Conservation (phyloP, 1,140 invertebrate genomes). For the Mercenaria mercenaria region DNA sequence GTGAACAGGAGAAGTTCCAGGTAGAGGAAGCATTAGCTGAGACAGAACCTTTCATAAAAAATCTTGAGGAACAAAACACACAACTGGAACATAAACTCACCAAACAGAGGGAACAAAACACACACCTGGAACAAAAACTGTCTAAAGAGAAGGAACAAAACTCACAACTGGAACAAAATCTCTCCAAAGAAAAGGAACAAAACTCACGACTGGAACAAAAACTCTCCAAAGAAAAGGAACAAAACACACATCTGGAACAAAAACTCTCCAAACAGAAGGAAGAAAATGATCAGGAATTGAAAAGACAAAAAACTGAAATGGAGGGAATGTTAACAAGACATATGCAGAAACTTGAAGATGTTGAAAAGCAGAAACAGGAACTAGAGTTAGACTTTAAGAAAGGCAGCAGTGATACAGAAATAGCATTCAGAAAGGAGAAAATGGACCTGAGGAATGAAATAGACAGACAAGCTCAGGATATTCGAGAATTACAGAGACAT, state of each 20-base stretch:
- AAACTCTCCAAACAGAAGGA: conserved; percentile 12
- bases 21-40: conserved; percentile 55
- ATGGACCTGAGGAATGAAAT: conserved; percentile 19
- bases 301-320: conserved; percentile 53
- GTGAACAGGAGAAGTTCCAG: conserved; percentile 48
- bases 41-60: conserved; percentile 41
- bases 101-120: conserved; percentile 8
- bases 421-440: conserved; percentile 26
- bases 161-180: too few relatives aligned
- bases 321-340: conserved; percentile 54
- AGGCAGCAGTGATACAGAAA: conserved; percentile 24
- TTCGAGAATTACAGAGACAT: conserved; percentile 22
- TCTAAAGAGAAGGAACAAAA: not conserved
- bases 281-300: conserved; percentile 20
- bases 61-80: conserved; percentile 29
- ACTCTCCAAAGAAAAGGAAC: conserved; percentile 30
- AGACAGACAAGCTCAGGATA: conserved; percentile 33
- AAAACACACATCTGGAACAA: conserved; percentile 13
- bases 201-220: not conserved
- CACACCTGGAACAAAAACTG: not conserved
- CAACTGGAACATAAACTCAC: conserved; percentile 16
- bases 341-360: conserved; percentile 39
- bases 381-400: conserved; percentile 36
- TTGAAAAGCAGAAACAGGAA: conserved; percentile 53
- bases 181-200: not conserved